A percentile compares a stretch with the other conserved stretches of the same genome.
Evolutionary conservation across 2,888 invertebrate genomes (phyloP).

Genomic region (Pocota personata): DNA sequence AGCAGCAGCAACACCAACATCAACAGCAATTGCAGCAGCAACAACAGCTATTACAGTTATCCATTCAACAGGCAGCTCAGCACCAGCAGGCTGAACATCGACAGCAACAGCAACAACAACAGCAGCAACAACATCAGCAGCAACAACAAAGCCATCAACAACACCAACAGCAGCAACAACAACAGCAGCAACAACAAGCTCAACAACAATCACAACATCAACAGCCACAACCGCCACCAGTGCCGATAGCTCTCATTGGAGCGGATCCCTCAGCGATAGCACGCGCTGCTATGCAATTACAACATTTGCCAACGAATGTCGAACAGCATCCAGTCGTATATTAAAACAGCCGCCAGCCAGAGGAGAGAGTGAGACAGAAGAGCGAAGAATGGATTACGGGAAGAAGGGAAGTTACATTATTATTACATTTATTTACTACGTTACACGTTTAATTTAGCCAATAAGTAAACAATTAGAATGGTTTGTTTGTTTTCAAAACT

Average conservation of each 20-base stretch:
- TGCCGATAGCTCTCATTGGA: constrained; percentile 81
- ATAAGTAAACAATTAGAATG: constrained; percentile 47
- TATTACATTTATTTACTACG: constrained; percentile 42
- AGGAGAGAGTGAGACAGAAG: constrained; percentile 48
- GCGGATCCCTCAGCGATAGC: constrained; percentile 81
- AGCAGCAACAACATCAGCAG: constrained; percentile 78
- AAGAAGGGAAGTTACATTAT: constrained; percentile 53
- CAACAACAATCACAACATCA: constrained; percentile 77
- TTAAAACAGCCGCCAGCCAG: constrained; percentile 74
- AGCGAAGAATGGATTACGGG: constrained; percentile 58
- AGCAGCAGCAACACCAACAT: constrained; percentile 79
- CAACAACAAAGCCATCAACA: constrained; percentile 76
- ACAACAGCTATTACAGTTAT: constrained; percentile 78
- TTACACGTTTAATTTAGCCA: constrained; percentile 41
- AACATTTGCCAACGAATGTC: constrained; percentile 82
- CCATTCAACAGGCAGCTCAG: constrained; percentile 79
- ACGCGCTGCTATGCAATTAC: constrained; percentile 82
- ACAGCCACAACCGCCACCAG: constrained; percentile 80
- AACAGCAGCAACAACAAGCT: constrained; percentile 77
- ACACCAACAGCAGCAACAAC: constrained; percentile 75
- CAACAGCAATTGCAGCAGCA: constrained; percentile 78
- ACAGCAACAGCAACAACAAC: constrained; percentile 64
- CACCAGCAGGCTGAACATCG: constrained; percentile 76
- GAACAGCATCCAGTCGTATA: constrained; percentile 83
- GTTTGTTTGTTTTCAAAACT: constrained; percentile 50